phyloP scores from a whole-genome alignment of 2,113 vertebrate genomes.

The Scomber scombrus region DNA sequence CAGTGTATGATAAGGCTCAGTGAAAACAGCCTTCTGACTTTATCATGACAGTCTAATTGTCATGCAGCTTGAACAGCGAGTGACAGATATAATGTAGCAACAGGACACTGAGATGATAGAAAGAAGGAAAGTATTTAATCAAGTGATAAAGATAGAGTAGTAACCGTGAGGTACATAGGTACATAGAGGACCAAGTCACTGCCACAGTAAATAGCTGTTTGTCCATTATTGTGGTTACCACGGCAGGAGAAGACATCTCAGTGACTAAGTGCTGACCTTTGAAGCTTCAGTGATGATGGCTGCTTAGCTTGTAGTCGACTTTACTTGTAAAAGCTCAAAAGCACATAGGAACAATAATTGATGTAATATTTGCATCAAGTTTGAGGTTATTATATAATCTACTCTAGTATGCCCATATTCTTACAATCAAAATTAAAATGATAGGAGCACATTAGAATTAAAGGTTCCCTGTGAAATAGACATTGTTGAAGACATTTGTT shows the following conservation, averaged over 20 bases:
- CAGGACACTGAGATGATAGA: slow-evolving; percentile 6
- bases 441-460: too few species aligned
- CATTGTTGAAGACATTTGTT: too few species aligned
- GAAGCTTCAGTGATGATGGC: background rate
- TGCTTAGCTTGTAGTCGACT: background rate
- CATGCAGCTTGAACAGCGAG: slow-evolving; percentile 33
- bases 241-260: background rate
- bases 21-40: background rate
- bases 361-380: background rate
- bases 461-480: too few species aligned
- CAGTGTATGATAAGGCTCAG: background rate
- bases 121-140: slow-evolving; percentile 5
- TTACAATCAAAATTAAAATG: too few species aligned
- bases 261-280: slow-evolving; percentile 12
- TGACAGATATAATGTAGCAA: slow-evolving; percentile 27
- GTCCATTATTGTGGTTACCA: background rate
- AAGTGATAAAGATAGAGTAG: slow-evolving; percentile 16
- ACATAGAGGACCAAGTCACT: background rate
- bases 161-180: background rate
- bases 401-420: background rate
- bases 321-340: background rate
- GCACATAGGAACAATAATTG: background rate
- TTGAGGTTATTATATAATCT: background rate
- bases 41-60: slow-evolving; percentile 47
- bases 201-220: background rate